Conservation (phyloP, 1,140 invertebrate species). For the Hestina assimilis region DNA sequence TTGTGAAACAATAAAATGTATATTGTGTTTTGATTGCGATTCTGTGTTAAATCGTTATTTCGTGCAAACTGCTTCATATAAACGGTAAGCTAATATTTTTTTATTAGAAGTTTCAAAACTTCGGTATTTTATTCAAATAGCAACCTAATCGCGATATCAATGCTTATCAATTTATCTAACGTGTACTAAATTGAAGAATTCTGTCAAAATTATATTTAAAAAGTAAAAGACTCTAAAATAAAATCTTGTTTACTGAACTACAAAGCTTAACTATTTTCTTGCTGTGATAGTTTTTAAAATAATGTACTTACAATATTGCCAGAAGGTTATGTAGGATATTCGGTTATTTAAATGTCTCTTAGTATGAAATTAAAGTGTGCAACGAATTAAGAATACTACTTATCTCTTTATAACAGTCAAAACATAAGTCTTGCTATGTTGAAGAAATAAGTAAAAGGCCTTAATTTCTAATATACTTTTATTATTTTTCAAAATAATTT, state of each 20-base stretch:
- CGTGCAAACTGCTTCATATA: background rate
- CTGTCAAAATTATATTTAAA: background rate
- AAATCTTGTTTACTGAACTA: background rate
- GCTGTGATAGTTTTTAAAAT: no score
- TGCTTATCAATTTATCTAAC: slow-evolving; percentile 24
- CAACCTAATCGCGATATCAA: slow-evolving; percentile 5
- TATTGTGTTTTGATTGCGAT: slow-evolving; percentile 31
- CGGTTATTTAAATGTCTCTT: no score
- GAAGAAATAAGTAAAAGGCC: no score
- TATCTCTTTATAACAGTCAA: no score
- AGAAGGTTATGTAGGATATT: no score
- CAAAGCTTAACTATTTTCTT: background rate
- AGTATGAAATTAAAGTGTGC: background rate
- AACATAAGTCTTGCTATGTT: no score
- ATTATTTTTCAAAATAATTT: no score
- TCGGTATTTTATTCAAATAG: slow-evolving; percentile 1
- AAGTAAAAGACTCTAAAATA: no score
- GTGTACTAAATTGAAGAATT: no score
- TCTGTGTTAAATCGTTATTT: slow-evolving; percentile 21
- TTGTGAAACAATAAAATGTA: slow-evolving; percentile 40
- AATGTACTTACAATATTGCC: no score
- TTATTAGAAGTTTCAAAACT: slow-evolving; percentile 4
- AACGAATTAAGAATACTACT: no score
- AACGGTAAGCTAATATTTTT: slow-evolving; percentile 7
- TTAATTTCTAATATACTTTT: no score